Evolutionary conservation across 2,797 vertebrate genomes (phyloP).

Genomic region (Onychomys torridus): DNA sequence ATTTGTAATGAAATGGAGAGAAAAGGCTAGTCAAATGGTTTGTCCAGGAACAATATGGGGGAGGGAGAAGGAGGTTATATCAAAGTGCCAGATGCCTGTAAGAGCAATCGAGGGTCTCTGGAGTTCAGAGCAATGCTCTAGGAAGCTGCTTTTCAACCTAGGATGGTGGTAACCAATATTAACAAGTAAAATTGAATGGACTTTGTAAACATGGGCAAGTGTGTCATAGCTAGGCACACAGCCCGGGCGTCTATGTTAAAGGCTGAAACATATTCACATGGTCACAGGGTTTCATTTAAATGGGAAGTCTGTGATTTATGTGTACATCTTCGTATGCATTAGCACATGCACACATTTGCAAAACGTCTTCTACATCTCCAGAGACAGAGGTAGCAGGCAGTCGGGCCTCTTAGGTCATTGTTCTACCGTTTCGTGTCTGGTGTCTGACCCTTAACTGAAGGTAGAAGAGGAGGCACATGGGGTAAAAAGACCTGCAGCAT

Average conservation of each 20-base stretch:
- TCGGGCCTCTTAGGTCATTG: neutral
- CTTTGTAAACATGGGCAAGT: constrained; percentile 43
- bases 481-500: neutral
- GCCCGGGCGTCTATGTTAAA: constrained; percentile 60
- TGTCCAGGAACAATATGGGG: neutral
- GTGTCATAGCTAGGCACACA: constrained; percentile 53
- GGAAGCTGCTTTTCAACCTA: constrained; percentile 24
- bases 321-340: neutral
- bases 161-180: constrained; percentile 68
- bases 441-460: neutral
- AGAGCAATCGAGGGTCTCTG: neutral
- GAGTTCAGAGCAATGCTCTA: neutral
- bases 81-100: neutral
- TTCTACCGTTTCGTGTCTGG: neutral
- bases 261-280: constrained; percentile 38
- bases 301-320: neutral
- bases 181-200: constrained; percentile 65
- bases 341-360: neutral
- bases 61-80: neutral
- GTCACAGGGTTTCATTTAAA: constrained; percentile 20
- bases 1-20: constrained; percentile 68
- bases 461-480: neutral
- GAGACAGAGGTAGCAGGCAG: neutral
- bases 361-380: neutral
- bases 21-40: neutral